Base-by-base conservation (phyloP, 2,888 invertebrate species). In the Epicampocera succincta region DNA sequence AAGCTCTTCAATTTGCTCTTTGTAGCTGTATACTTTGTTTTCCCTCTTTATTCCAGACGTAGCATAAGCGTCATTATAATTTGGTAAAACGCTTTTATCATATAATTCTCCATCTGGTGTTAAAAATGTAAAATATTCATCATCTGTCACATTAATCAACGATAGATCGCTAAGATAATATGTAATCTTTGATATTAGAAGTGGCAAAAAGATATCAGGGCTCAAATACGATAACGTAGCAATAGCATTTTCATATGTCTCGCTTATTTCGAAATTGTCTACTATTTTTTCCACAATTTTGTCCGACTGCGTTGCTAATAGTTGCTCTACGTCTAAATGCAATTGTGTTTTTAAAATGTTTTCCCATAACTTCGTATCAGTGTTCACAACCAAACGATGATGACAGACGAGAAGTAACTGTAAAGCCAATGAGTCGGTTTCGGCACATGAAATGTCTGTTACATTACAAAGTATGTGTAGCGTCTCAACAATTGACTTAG, bases 11-110 rank as follows among this genome's bases (percentile, higher is more conserved):
- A 98, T 93, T 90, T 99, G 99, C 83, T 99, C 99, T 89, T 98
- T 97, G 90, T 97, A 98, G 83, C 98, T 97, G 90, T 99, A 99
- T 1, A 95, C 96, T 91, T 98, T 99, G 90, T 97, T 99, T 90
- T 99, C 99, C 15, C 98, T 93, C 90, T 97, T 98, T 90, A 99
- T 93, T 87, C 99, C 89, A 15, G 86, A 84, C 12, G 89, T 89
- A 17, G 87, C 86, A 81, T 90, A 91, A 63, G 89, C 88, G 46
- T 90, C 87, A 54, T 90, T 89, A 17, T 78, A 85, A 65, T 88
- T 90, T 17, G 95, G 95, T 65, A 96, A 91, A 0, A 96, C 94
- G 85, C 94, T 95, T 91, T 96, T 98, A 91, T 99, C 98, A 89
- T 95, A 99, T 0, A 99, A 92, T 87, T 97, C 96, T 2, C 97